Percentiles rank a stretch among this genome's conserved stretches.
Evolutionary conservation across 2,797 vertebrate genomes (phyloP).

Genomic region (Pseudochirops cupreus): DNA sequence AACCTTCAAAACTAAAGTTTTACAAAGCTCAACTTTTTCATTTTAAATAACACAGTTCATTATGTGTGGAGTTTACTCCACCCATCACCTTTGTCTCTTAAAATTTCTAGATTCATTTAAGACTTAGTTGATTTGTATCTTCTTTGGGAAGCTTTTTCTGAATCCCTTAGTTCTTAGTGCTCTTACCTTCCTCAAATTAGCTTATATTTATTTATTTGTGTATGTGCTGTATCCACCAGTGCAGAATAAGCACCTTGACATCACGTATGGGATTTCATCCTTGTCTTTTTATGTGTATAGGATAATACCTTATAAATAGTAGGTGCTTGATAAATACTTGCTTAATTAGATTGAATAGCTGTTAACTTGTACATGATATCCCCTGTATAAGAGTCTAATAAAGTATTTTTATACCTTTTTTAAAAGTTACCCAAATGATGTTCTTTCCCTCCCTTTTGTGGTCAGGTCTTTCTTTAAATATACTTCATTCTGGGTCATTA

Average conservation of each 20-base stretch:
- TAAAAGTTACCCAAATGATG: not conserved
- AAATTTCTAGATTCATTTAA: not conserved
- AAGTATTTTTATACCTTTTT: not conserved
- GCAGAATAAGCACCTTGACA: not conserved
- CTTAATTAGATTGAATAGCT: not conserved
- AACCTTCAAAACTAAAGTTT: not conserved
- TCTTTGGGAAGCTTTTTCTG: not conserved
- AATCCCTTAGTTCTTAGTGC: not conserved
- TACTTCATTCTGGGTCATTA: not conserved
- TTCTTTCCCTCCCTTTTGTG: slow-evolving; percentile 51
- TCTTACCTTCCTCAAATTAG: not conserved
- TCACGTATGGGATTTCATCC: not conserved
- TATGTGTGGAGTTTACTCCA: not conserved
- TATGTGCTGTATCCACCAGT: not conserved
- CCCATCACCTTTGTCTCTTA: not conserved
- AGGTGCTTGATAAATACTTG: not conserved
- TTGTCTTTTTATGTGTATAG: not conserved
- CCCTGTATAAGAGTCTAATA: not conserved
- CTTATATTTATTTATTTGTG: not conserved
- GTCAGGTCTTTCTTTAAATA: slow-evolving; percentile 7
- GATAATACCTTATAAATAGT: not conserved
- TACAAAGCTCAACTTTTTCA: not conserved
- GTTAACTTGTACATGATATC: not conserved
- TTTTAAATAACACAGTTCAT: not conserved
- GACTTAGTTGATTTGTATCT: not conserved